Conservation (phyloP, 2,888 invertebrate genomes). For the Nephrocerus scutellatus region DNA sequence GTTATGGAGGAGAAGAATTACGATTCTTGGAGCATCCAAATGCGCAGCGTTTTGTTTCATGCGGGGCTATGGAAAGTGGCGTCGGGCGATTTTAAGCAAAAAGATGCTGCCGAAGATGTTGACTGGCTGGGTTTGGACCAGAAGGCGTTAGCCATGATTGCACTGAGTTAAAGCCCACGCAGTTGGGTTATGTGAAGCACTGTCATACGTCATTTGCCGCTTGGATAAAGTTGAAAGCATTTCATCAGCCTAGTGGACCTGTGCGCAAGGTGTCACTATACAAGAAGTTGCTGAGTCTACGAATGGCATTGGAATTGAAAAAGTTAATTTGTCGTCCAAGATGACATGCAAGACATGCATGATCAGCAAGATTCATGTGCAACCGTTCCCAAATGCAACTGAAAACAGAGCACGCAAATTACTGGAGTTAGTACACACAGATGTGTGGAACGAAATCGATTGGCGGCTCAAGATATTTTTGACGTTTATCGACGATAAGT, state of each 20-base stretch:
- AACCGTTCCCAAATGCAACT: too few species aligned
- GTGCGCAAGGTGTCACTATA: constrained; percentile 15
- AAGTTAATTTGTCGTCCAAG: too few species aligned
- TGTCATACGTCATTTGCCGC: too few species aligned
- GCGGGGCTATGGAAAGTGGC: constrained; percentile 11
- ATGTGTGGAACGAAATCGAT: too few species aligned
- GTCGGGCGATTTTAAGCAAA: constrained; percentile 8
- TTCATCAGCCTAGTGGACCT: constrained; percentile 13
- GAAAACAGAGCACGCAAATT: too few species aligned
- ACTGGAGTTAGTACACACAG: too few species aligned
- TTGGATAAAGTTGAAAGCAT: constrained; percentile 11
- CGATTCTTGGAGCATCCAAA: constrained; percentile 15
- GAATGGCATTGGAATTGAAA: too few species aligned
- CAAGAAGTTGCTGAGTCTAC: constrained; percentile 13
- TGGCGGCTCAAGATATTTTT: too few species aligned
- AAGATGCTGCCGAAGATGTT: not conserved
- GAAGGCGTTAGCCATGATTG: constrained; percentile 16
- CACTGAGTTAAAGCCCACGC: constrained; percentile 11
- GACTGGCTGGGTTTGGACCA: constrained; percentile 13
- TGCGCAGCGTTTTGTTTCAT: constrained; percentile 14
- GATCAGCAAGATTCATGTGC: too few species aligned
- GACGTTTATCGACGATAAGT: too few species aligned
- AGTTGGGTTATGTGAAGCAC: constrained; percentile 14
- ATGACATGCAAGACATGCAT: too few species aligned
- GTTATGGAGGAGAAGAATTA: constrained; percentile 16